Base-by-base conservation (phyloP, 2,113 vertebrate species). In the Melozone crissalis region DNA sequence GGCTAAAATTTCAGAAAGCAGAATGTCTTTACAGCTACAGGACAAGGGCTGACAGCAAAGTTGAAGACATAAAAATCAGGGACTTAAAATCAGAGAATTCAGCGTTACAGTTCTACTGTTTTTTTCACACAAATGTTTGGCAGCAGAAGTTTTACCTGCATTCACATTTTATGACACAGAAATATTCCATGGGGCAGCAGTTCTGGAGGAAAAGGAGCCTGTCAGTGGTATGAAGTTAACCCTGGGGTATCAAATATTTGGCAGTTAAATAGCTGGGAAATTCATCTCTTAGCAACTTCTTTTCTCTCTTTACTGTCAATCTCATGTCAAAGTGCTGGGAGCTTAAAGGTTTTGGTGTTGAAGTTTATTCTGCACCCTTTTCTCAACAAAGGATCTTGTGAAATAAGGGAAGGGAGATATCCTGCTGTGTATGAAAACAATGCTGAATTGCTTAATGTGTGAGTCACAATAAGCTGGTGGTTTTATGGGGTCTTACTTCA, bases 151-250 rank as follows among this genome's bases (percentile, higher is more conserved):
- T 87, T 88, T 88, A 94, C 55, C 66, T 89, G 44, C 62, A 24
- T 94, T 96, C n/a, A 24, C 63, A 46, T 86, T 94, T 96, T 87
- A 93, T 95, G 41, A 44, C 23, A 83, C 22, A 91, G 84, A 92
- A 96, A 55, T 14, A 39, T 87, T 96, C 57, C 78, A 63, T 4
- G 44, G 67, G 88, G 35, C 49, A 84, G 11, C 46, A 63, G 17
- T 63, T 93, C 65, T 94, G 80, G 76, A 93, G 67, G 39, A 87
- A 87, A 96, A 96, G 71, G 59, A 77, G 37, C 24, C 47, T 89
- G 77, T 57, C 41, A 35, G 59, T 75, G 75, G 27, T 47, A 47
- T 12, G 62, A 55, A 63, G 74, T 90, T 79, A 96, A 63, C 84
- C 75, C 44, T 65, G 43, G 49, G 87, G 58, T 83, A 94, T n/a